Conservation (phyloP, 2,888 invertebrate species). For the Calliopum simillimum region DNA sequence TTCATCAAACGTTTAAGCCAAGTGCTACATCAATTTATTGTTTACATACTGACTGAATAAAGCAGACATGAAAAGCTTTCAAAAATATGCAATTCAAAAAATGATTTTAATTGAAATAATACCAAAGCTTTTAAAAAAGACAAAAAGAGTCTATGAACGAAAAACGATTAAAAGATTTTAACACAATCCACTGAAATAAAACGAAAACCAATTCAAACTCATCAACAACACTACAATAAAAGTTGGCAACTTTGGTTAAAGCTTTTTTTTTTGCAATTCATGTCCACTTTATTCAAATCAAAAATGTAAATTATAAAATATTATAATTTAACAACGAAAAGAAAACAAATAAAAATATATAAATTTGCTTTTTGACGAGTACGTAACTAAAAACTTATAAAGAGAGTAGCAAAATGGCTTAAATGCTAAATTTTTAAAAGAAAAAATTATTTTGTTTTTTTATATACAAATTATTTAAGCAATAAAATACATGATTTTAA, state of each 20-base stretch:
- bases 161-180: not conserved
- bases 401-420: not conserved
- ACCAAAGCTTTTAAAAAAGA: not conserved
- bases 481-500: not conserved
- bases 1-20: no score
- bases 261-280: conserved; percentile 29
- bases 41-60: conserved; percentile 18
- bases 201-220: conserved; percentile 3
- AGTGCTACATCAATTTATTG: no score
- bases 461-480: conserved; percentile 1
- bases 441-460: not conserved
- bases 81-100: not conserved
- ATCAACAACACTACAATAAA: conserved; percentile 24
- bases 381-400: not conserved
- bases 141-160: not conserved
- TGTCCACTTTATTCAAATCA: conserved; percentile 38
- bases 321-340: not conserved
- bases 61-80: conserved; percentile 32
- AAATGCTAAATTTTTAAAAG: not conserved
- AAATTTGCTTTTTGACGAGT: not conserved
- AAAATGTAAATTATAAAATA: conserved; percentile 24
- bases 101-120: not conserved
- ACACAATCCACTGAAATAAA: conserved; percentile 2
- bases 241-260: conserved; percentile 5
- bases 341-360: not conserved